These are phyloP conservation scores for Apis laboriosa DNA, from an alignment of 1,140 invertebrate genomes.

Conservation along the genomic window DNA sequence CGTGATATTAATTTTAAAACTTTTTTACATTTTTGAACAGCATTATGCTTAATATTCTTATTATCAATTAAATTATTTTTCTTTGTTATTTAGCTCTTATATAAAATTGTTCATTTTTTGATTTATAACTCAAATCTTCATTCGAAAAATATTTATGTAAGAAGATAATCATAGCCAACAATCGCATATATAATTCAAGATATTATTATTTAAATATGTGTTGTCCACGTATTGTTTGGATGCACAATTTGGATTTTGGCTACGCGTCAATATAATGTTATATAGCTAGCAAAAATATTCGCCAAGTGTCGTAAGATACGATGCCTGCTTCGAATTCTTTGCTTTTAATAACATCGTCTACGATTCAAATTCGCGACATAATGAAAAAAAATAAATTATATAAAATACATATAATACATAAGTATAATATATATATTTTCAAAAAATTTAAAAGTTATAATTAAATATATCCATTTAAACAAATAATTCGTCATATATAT, in stretches of 20 bases:
- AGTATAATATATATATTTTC: neutral
- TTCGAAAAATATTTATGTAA: neutral
- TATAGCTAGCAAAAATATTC: constrained; percentile 37
- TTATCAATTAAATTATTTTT: constrained; percentile 56
- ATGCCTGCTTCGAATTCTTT: constrained; percentile 20
- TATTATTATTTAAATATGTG: constrained; percentile 26
- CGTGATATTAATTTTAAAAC: constrained; percentile 45
- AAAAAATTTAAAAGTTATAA: neutral
- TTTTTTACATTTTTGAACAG: neutral
- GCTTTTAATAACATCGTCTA: constrained; percentile 29
- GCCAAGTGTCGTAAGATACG: constrained; percentile 20
- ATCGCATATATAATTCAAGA: neutral
- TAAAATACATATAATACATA: neutral
- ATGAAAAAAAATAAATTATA: neutral
- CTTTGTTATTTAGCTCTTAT: constrained; percentile 3
- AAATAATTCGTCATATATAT: neutral
- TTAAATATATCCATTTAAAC: neutral
- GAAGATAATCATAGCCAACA: neutral
- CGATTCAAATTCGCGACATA: neutral
- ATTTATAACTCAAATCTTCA: neutral
- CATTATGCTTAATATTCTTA: constrained; percentile 19
- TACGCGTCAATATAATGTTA: constrained; percentile 38
- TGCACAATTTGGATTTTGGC: constrained; percentile 39
- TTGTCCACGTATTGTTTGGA: constrained; percentile 31
- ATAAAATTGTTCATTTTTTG: neutral